Evolutionary conservation across 2,113 vertebrate genomes (phyloP).

Genomic region (Panthera uncia): DNA sequence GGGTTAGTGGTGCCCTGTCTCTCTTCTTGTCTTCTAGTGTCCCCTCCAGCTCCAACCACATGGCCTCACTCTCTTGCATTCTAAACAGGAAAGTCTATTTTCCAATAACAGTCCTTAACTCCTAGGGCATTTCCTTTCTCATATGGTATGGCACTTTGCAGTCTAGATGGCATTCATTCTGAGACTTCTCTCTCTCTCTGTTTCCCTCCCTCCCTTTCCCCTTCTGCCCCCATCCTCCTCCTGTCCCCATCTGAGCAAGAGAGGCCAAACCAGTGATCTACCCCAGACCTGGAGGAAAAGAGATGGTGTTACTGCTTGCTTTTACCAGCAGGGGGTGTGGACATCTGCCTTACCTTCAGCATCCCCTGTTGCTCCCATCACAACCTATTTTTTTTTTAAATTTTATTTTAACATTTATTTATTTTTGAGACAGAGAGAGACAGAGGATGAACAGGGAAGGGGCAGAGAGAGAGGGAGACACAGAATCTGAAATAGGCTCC

Average conservation of each 20-base stretch:
- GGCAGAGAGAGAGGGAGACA: too few species aligned
- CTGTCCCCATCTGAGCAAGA: background rate
- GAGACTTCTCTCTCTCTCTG: background rate
- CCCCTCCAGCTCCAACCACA: background rate
- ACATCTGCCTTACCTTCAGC: background rate
- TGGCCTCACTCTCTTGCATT: rapidly evolving
- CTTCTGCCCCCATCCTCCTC: background rate
- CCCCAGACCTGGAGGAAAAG: background rate
- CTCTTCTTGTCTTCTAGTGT: background rate
- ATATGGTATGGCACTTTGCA: background rate
- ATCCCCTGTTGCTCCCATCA: background rate
- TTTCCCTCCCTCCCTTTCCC: background rate
- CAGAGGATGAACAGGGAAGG: too few species aligned
- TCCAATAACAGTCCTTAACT: background rate
- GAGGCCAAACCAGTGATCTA: background rate
- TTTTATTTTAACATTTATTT: too few species aligned
- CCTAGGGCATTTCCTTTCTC: background rate
- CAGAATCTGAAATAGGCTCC: too few species aligned
- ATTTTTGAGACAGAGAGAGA: too few species aligned
- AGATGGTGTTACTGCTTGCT: background rate
- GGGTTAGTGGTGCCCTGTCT: background rate
- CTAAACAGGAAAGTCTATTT: slow-evolving; percentile 58
- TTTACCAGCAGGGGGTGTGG: background rate
- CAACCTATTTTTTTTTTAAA: background rate
- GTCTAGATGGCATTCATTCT: background rate